Evolutionary conservation across 2,797 vertebrate species (phyloP).

Genomic region (Bradypus variegatus): DNA sequence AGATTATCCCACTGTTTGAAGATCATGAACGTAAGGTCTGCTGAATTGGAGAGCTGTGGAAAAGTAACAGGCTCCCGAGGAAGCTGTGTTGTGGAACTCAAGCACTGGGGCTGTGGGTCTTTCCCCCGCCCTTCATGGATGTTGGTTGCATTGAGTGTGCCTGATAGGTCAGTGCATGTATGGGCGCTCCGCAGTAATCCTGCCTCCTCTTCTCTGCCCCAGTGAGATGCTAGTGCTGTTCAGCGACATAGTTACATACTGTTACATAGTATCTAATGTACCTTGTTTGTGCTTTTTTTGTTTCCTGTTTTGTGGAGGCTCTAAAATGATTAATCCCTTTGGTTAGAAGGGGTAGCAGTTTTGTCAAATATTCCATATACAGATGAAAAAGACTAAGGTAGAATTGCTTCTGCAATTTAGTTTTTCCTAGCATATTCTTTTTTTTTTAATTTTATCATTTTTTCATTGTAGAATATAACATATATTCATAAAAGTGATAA

Average conservation of each 20-base stretch:
- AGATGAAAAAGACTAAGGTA: background rate
- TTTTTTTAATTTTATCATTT: no score
- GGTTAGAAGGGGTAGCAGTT: no score
- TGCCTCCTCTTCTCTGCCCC: no score
- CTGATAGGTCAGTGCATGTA: background rate
- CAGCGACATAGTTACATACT: background rate
- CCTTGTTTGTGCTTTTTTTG: background rate
- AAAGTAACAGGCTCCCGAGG: background rate
- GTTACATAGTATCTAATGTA: background rate
- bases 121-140: background rate
- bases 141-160: background rate
- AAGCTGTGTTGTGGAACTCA: background rate
- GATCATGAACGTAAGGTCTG: background rate
- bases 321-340: background rate
- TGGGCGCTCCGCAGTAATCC: background rate
- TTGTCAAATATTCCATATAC: background rate
- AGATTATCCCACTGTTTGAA: background rate
- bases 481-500: no score
- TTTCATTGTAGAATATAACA: no score
- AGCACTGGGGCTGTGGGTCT: background rate
- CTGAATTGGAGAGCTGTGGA: background rate
- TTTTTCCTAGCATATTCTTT: background rate
- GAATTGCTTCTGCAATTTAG: background rate
- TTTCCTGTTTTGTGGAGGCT: background rate
- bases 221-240: background rate